A percentile compares a stretch with the other conserved stretches of the same genome.
These are phyloP conservation scores for Matsumyia berberina DNA, from an alignment of 2,888 invertebrate genomes.

Conservation along the genomic window DNA sequence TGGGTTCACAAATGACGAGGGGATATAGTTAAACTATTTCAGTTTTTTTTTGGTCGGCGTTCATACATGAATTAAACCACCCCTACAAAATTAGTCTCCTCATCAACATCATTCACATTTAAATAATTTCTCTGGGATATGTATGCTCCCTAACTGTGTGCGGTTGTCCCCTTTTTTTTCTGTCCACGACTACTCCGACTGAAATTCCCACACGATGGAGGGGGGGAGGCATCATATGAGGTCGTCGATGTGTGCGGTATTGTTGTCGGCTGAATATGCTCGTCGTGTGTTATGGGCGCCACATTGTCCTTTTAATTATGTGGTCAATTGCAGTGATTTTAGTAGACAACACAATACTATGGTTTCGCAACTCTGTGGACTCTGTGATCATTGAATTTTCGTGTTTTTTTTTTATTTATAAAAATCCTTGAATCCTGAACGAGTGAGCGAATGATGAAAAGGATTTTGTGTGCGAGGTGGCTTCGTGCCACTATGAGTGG, in stretches of 20 bases:
- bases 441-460: slow-evolving; percentile 5
- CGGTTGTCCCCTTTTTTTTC: slow-evolving; percentile 9
- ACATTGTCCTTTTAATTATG: slow-evolving; percentile 77
- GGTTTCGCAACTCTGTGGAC: slow-evolving; percentile 46
- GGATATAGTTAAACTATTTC: slow-evolving; percentile 60
- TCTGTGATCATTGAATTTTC: slow-evolving; percentile 59
- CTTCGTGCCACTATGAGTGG: slow-evolving; percentile 27
- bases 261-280: slow-evolving; percentile 10
- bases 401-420: slow-evolving; percentile 38
- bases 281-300: slow-evolving; percentile 58
- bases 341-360: slow-evolving; percentile 61
- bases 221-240: neutral
- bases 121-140: slow-evolving; percentile 57
- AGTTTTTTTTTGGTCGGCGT: slow-evolving; percentile 15
- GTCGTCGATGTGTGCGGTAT: neutral
- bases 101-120: slow-evolving; percentile 60
- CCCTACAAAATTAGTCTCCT: slow-evolving; percentile 41
- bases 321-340: slow-evolving; percentile 77
- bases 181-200: slow-evolving; percentile 21
- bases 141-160: slow-evolving; percentile 37
- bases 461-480: slow-evolving; percentile 13
- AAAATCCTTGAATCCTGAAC: slow-evolving; percentile 27
- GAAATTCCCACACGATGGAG: slow-evolving; percentile 19
- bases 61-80: slow-evolving; percentile 43
- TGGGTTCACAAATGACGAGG: slow-evolving; percentile 12